phyloP scores from a whole-genome alignment of 1,140 invertebrate species.

The Ips nitidus region DNA sequence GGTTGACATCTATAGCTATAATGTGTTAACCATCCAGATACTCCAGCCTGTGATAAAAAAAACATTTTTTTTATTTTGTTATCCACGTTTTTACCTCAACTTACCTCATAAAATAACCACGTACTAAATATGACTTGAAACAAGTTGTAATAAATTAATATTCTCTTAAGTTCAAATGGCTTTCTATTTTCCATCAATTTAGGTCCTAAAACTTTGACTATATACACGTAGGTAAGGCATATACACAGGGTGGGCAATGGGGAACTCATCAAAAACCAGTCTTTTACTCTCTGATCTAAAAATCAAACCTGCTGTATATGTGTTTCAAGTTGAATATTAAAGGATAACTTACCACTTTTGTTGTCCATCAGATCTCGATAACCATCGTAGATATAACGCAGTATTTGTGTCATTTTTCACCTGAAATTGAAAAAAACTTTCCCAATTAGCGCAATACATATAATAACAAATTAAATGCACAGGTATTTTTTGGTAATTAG shows the following conservation, averaged over 20 bases:
- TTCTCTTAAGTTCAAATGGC: conserved; percentile 64
- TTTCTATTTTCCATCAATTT: conserved; percentile 68
- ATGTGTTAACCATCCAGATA: conserved; percentile 83
- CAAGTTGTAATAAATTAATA: conserved; percentile 71
- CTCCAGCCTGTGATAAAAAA: conserved; percentile 73
- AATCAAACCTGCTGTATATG: conserved; percentile 8
- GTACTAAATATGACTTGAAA: conserved; percentile 62
- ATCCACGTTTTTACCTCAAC: neutral
- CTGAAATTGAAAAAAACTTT: conserved; percentile 25
- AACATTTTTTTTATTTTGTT: neutral
- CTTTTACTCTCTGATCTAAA: conserved; percentile 78
- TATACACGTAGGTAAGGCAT: conserved; percentile 75
- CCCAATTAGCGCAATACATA: too few relatives aligned
- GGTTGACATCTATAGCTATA: conserved; percentile 95
- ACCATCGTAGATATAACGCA: conserved; percentile 24
- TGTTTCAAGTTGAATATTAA: neutral
- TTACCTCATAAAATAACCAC: conserved; percentile 50
- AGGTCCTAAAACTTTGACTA: conserved; percentile 74
- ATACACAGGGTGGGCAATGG: conserved; percentile 79
- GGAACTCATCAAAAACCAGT: conserved; percentile 83
- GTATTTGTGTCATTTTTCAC: conserved; percentile 27
- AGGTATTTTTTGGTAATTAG: too few relatives aligned
- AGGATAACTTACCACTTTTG: conserved; percentile 37
- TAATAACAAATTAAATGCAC: too few relatives aligned
- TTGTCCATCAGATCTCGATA: conserved; percentile 39